phyloP scores from a whole-genome alignment of 2,113 vertebrate genomes.

The Ivindomyrus marchei region DNA sequence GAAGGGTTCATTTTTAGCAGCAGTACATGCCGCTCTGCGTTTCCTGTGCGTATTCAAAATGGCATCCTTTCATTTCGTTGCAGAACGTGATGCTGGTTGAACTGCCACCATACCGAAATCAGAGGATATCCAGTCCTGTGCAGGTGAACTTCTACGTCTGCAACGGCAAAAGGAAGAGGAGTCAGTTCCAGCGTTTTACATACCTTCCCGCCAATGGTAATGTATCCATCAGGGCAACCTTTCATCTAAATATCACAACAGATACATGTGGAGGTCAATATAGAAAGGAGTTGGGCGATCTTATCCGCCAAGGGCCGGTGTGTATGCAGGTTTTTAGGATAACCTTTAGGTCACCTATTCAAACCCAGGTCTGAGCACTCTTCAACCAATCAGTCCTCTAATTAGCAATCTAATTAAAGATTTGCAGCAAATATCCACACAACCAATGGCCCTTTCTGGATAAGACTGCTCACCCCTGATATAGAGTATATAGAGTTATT shows the following conservation, averaged over 20 bases:
- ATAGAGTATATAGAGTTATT: background rate
- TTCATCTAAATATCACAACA: background rate
- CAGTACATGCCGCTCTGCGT: background rate
- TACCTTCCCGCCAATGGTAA: constrained; percentile 93
- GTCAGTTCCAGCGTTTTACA: constrained; percentile 91
- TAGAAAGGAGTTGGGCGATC: too few relatives aligned
- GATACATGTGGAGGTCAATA: background rate
- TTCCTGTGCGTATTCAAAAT: background rate
- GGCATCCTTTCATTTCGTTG: constrained; percentile 22
- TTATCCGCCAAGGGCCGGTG: too few relatives aligned
- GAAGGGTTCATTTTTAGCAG: background rate
- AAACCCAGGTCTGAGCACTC: too few relatives aligned
- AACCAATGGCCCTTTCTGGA: too few relatives aligned
- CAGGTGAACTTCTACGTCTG: constrained; percentile 95
- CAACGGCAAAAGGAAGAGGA: constrained; percentile 95
- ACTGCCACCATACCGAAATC: constrained; percentile 88
- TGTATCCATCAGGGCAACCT: background rate
- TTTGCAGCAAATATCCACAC: too few relatives aligned
- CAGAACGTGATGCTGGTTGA: constrained; percentile 83
- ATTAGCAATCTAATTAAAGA: too few relatives aligned
- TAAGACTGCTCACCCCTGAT: too few relatives aligned
- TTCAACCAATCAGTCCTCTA: too few relatives aligned
- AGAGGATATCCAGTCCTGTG: constrained; percentile 82
- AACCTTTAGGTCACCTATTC: too few relatives aligned
- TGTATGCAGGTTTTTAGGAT: too few relatives aligned